Conservation (phyloP, 2,888 invertebrate species). For the Sphinx pinastri region DNA sequence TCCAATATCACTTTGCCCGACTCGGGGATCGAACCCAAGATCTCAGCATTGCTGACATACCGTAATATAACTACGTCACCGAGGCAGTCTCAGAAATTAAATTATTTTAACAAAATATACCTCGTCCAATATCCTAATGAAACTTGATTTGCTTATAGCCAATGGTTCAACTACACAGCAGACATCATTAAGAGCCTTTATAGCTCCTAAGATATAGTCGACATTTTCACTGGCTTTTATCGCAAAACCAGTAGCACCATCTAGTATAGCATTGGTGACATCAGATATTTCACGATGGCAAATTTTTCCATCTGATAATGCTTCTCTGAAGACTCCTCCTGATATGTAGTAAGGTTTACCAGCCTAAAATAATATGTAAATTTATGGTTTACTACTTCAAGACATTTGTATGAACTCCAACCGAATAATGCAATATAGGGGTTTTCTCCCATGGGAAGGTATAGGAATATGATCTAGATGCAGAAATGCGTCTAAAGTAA, state of each 20-base stretch:
- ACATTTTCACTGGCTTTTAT: constrained; percentile 48
- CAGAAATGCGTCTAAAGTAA: no score
- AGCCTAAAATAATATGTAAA: constrained; percentile 45
- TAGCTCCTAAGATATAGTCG: constrained; percentile 43
- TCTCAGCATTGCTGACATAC: no score
- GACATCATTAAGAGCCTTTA: constrained; percentile 54
- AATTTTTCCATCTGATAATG: constrained; percentile 45
- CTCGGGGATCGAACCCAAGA: no score
- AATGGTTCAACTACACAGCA: constrained; percentile 61
- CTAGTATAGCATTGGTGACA: constrained; percentile 60
- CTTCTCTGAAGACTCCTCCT: constrained; percentile 55
- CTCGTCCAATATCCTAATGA: constrained; percentile 53
- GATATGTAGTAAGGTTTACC: constrained; percentile 68
- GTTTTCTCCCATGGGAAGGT: no score
- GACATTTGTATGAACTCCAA: neutral
- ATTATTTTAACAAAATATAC: constrained; percentile 39
- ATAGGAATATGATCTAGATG: neutral
- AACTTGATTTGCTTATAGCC: constrained; percentile 45
- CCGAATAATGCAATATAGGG: no score
- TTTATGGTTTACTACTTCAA: neutral
- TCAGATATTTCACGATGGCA: constrained; percentile 55
- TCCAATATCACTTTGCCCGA: no score
- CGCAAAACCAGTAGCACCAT: constrained; percentile 65
- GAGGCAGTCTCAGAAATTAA: no score
- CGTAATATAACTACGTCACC: no score